Evolutionary conservation across 1,140 invertebrate genomes (phyloP), one percentile per base, ranked within the genome.

Genomic region (Heliconius hermathena): DNA sequence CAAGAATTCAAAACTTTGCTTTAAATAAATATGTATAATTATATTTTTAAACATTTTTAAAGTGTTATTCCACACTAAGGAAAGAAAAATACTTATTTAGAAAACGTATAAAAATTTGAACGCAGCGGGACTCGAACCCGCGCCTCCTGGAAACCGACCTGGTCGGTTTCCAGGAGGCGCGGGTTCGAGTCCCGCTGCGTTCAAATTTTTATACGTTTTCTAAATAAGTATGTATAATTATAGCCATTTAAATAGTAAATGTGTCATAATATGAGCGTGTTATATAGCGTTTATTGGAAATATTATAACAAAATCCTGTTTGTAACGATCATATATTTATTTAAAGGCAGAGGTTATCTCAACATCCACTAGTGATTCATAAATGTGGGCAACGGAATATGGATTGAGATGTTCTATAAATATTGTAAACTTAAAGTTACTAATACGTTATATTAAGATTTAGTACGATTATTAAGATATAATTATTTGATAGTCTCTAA

Each of bases 21-120:
- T 46, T 66, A 29, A 13, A 66, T 66, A 66, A 66, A 66, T 66
- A 66, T 66, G 2, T 66, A 66, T 66, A 66, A 66, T 66, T 66
- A 66, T 66, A 29, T n/a, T n/a, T n/a, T n/a, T n/a, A n/a, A n/a
- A n/a, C n/a, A n/a, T n/a, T n/a, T n/a, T n/a, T n/a, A n/a, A n/a
- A n/a, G n/a, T n/a, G n/a, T n/a, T n/a, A n/a, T n/a, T n/a, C n/a
- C n/a, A n/a, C n/a, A n/a, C n/a, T n/a, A n/a, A n/a, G n/a, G n/a
- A n/a, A n/a, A n/a, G n/a, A n/a, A n/a, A n/a, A n/a, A n/a, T n/a
- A n/a, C n/a, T n/a, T n/a, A n/a, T n/a, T n/a, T n/a, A n/a, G n/a
- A n/a, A n/a, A n/a, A n/a, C n/a, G n/a, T n/a, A n/a, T n/a, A n/a
- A n/a, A n/a, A n/a, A n/a, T n/a, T n/a, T n/a, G n/a, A n/a, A n/a